Evolutionary conservation across 2,113 vertebrate genomes (phyloP).

Genomic region (Tor tambroides): DNA sequence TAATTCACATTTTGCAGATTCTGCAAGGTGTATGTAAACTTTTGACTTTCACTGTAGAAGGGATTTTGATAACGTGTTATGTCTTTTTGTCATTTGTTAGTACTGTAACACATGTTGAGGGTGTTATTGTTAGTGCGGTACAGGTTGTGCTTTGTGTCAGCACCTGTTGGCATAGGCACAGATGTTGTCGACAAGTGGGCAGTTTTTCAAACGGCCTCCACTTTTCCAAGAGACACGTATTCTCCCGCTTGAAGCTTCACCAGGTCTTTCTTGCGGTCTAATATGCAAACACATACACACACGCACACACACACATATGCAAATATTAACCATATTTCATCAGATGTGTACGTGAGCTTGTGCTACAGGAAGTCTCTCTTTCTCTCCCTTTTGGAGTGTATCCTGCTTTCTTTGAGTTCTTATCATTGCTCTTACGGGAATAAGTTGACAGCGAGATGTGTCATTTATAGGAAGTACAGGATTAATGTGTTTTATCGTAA

Average conservation of each 20-base stretch:
- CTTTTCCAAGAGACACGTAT: conserved; percentile 95
- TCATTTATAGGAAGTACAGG: conserved; percentile 10
- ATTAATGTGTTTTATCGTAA: background rate
- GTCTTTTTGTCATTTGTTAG: background rate
- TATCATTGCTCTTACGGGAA: background rate
- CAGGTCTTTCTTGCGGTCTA: conserved; percentile 97
- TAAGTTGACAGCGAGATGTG: conserved; percentile 4
- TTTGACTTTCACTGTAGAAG: too few relatives aligned
- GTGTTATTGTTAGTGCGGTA: background rate
- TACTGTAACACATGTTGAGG: background rate
- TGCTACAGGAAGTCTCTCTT: background rate
- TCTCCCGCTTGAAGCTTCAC: conserved; percentile 96
- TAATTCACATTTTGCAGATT: too few relatives aligned
- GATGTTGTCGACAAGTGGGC: conserved; percentile 92
- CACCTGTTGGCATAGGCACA: conserved; percentile 96
- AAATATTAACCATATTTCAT: background rate
- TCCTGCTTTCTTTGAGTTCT: background rate
- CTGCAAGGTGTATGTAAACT: too few relatives aligned
- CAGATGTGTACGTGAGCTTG: background rate
- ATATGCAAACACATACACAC: conserved; percentile 45
- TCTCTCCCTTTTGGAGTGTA: background rate
- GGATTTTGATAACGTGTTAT: background rate
- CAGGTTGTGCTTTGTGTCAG: background rate
- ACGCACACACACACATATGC: conserved; percentile 24
- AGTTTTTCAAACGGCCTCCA: conserved; percentile 94